These are phyloP conservation scores for Pachypeltis micranthus DNA, from an alignment of 1,140 invertebrate species.

Conservation along the genomic window DNA sequence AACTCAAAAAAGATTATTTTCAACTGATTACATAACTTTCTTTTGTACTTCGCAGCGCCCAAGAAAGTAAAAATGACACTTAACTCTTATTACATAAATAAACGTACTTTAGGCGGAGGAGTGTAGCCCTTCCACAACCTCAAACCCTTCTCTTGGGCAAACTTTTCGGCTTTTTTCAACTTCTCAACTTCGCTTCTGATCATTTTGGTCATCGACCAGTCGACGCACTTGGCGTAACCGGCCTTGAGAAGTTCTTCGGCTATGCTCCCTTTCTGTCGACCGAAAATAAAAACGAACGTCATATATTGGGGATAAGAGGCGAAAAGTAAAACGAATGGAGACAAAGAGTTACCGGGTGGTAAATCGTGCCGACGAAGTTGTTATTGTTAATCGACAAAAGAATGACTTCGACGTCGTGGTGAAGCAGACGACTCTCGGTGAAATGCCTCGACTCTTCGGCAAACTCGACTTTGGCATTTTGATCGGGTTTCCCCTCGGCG, in stretches of 20 bases:
- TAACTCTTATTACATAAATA: too few species aligned
- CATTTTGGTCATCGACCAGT: slow-evolving; percentile 88
- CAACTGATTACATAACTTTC: too few species aligned
- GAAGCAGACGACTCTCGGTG: slow-evolving; percentile 79
- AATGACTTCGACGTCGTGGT: slow-evolving; percentile 85
- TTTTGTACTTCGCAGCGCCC: too few species aligned
- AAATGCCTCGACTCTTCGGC: slow-evolving; percentile 80
- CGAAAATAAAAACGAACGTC: slow-evolving; percentile 16
- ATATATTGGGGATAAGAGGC: slow-evolving; percentile 11
- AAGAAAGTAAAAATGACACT: too few species aligned
- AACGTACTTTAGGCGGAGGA: slow-evolving; percentile 28
- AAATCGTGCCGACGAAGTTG: slow-evolving; percentile 86
- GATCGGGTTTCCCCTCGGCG: slow-evolving; percentile 50
- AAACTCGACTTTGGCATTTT: slow-evolving; percentile 36
- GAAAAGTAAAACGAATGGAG: too few species aligned
- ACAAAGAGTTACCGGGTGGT: slow-evolving; percentile 73
- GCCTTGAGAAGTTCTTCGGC: slow-evolving; percentile 81
- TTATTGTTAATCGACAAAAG: slow-evolving; percentile 80
- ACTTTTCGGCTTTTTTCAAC: slow-evolving; percentile 67
- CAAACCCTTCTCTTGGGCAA: slow-evolving; percentile 76
- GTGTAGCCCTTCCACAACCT: slow-evolving; percentile 83
- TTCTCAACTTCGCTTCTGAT: slow-evolving; percentile 63
- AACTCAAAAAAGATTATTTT: too few species aligned
- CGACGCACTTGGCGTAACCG: slow-evolving; percentile 92
- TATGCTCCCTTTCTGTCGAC: slow-evolving; percentile 72